Conservation (phyloP, 2,888 invertebrate genomes). For the Onchidella celtica region DNA sequence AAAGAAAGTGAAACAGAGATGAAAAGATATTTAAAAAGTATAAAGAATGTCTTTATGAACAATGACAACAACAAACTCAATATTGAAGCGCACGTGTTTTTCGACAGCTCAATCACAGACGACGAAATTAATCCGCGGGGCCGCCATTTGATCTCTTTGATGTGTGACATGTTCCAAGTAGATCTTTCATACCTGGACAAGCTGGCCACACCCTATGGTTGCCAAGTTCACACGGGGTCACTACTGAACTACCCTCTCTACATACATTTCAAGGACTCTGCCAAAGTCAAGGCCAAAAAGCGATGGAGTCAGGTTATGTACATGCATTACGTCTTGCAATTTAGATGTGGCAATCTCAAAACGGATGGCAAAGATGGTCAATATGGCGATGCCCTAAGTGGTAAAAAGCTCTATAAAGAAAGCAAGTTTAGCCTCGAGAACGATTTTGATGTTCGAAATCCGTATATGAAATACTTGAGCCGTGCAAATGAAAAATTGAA, state of each 20-base stretch:
- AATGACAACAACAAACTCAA: constrained; percentile 55
- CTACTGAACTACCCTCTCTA: constrained; percentile 56
- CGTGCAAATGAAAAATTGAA: not conserved
- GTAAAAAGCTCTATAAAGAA: not conserved
- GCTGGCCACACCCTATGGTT: constrained; percentile 66
- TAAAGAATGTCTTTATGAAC: constrained; percentile 59
- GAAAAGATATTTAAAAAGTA: constrained; percentile 63
- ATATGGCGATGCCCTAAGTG: not conserved
- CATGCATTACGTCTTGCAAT: constrained; percentile 66
- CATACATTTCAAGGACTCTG: constrained; percentile 66
- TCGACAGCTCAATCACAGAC: constrained; percentile 65
- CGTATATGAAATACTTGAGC: not conserved
- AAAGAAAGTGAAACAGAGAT: constrained; percentile 69
- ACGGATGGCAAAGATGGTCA: not conserved
- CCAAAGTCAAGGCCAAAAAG: constrained; percentile 68
- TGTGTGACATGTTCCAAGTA: constrained; percentile 58
- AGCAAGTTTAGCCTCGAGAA: not conserved
- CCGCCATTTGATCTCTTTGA: constrained; percentile 60
- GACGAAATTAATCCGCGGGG: constrained; percentile 61
- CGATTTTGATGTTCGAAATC: not conserved
- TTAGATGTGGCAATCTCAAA: constrained; percentile 3
- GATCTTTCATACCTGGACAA: constrained; percentile 54
- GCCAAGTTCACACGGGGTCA: constrained; percentile 59
- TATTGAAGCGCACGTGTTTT: constrained; percentile 67
- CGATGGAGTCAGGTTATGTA: constrained; percentile 74